Evolutionary conservation across 2,797 vertebrate genomes (phyloP).

Genomic region (Ctenosaura bakeri): DNA sequence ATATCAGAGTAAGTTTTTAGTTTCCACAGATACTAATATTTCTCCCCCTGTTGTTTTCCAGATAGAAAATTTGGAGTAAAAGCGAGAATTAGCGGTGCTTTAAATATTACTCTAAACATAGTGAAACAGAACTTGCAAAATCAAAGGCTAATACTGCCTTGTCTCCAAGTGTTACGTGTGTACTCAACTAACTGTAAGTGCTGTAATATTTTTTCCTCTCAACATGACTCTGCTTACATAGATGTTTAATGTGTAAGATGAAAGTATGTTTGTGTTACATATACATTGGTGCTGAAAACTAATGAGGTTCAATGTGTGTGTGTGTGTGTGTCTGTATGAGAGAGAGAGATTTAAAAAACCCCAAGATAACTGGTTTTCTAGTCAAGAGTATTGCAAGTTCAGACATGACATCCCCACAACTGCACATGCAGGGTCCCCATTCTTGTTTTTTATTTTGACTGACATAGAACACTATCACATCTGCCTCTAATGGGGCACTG

Average conservation of each 20-base stretch:
- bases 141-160: constrained; percentile 90
- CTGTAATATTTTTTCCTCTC: constrained; percentile 20
- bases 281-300: not conserved
- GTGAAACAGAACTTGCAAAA: constrained; percentile 94
- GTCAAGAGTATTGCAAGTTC: not conserved
- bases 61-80: constrained; percentile 98
- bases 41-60: constrained; percentile 68
- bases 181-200: constrained; percentile 94
- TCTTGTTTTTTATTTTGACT: not conserved
- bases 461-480: not conserved
- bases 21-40: not conserved
- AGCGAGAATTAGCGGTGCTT: constrained; percentile 91
- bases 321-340: not conserved
- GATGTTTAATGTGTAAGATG: not conserved
- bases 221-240: not conserved
- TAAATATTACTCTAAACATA: constrained; percentile 90
- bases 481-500: not conserved
- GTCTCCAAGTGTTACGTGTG: constrained; percentile 94
- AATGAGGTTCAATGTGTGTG: not conserved
- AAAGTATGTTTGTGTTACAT: constrained; percentile 30
- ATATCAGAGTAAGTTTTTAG: not conserved
- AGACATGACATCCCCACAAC: not conserved
- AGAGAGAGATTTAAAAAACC: not conserved
- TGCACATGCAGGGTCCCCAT: not conserved
- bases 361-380: not conserved